Conservation (phyloP, 2,888 invertebrate species). For the Drosophila picticornis region DNA sequence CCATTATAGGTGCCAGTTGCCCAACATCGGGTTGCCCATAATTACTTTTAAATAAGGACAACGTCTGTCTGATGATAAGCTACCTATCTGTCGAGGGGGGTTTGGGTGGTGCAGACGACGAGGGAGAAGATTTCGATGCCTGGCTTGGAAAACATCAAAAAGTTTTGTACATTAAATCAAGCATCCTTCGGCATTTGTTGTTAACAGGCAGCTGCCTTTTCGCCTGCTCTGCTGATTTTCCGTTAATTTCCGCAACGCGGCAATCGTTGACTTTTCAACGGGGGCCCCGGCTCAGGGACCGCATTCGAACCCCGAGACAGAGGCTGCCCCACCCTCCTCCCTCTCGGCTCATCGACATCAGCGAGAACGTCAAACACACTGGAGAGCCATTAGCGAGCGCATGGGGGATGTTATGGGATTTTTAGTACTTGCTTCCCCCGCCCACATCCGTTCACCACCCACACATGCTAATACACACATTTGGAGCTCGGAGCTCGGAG, state of each 20-base stretch:
- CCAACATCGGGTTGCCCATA: conserved; percentile 60
- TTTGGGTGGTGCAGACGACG: background rate
- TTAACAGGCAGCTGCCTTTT: conserved; percentile 61
- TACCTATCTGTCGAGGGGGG: background rate
- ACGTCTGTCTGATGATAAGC: conserved; percentile 55
- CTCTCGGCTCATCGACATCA: conserved; percentile 2
- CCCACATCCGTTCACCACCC: conserved; percentile 3
- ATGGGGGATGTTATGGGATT: conserved; percentile 47
- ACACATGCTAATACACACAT: conserved; percentile 61
- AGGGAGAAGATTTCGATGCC: conserved; percentile 7
- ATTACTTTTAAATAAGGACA: conserved; percentile 76
- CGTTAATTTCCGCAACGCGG: conserved; percentile 80
- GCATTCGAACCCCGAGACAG: background rate
- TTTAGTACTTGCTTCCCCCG: conserved; percentile 36
- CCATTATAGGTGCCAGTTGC: conserved; percentile 41
- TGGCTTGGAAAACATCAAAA: conserved; percentile 70
- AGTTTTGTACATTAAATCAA: conserved; percentile 79
- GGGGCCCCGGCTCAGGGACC: conserved; percentile 27
- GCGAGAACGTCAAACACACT: conserved; percentile 62
- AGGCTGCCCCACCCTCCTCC: background rate
- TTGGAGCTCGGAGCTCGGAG: conserved; percentile 17
- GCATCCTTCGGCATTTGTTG: conserved; percentile 75
- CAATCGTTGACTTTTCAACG: conserved; percentile 80
- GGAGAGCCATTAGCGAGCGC: conserved; percentile 74
- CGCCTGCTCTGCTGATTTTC: conserved; percentile 71